A percentile compares a stretch with the other conserved stretches of the same genome.
Evolutionary conservation across 2,113 vertebrate species (phyloP).

Genomic region (Colossoma macropomum): DNA sequence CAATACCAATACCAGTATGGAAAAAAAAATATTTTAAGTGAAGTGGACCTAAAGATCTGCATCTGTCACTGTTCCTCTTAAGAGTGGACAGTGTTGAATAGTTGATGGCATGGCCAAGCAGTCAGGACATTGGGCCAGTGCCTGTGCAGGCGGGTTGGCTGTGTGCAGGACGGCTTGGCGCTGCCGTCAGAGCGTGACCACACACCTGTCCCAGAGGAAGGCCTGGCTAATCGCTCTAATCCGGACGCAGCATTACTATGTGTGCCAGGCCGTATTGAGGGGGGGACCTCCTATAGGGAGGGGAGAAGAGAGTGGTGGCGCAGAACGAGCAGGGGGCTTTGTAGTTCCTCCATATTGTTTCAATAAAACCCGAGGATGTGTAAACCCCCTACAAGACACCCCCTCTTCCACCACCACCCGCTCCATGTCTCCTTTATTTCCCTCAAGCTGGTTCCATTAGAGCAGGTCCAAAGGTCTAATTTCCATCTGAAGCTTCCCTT

Average conservation of each 20-base stretch:
- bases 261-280: constrained; percentile 45
- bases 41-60: constrained; percentile 41
- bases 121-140: not conserved
- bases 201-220: constrained; percentile 71
- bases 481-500: constrained; percentile 1
- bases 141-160: not conserved
- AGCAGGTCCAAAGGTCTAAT: not conserved
- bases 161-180: not conserved
- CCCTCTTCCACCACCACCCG: constrained; percentile 9
- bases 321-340: constrained; percentile 4
- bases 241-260: constrained; percentile 55
- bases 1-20: constrained; percentile 51
- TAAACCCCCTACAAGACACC: constrained; percentile 46
- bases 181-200: constrained; percentile 52
- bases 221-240: constrained; percentile 64
- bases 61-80: constrained; percentile 9
- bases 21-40: constrained; percentile 41
- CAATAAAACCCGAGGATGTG: constrained; percentile 39
- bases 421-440: constrained; percentile 1
- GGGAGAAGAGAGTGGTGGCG: not conserved
- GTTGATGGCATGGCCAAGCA: not conserved
- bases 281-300: constrained; percentile 16
- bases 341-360: constrained; percentile 54
- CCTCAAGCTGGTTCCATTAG: not conserved
- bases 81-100: not conserved